Evolutionary conservation across 2,113 vertebrate genomes (phyloP).

Genomic region (Ellobius talpinus): DNA sequence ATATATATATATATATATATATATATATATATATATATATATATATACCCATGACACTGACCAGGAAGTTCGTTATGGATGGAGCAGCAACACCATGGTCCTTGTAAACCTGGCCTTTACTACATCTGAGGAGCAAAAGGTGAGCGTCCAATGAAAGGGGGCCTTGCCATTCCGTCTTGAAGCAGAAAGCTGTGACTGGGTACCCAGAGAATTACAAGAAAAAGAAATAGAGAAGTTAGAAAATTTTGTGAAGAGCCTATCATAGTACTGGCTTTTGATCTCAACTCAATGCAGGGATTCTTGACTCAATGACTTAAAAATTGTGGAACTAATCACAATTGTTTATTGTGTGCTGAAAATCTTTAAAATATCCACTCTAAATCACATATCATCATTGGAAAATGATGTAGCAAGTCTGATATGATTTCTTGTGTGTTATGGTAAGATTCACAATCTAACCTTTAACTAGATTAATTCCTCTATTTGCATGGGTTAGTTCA

Average conservation of each 20-base stretch:
- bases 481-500: neutral
- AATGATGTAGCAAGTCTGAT: neutral
- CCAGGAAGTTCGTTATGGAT: neutral
- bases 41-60: neutral
- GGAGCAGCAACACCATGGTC: neutral
- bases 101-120: neutral
- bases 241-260: neutral
- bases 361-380: neutral
- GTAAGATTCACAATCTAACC: neutral
- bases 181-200: neutral
- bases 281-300: neutral
- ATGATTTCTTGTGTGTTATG: neutral
- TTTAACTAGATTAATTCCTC: neutral
- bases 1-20: no score
- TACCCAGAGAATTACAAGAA: neutral
- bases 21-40: no score
- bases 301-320: neutral
- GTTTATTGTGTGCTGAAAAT: conserved; percentile 11
- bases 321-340: neutral
- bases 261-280: neutral
- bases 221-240: neutral
- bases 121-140: neutral
- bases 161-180: neutral
- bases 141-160: neutral
- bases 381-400: neutral